Evolutionary conservation across 2,113 vertebrate species (phyloP).

Genomic region (Zosterops japonicus): DNA sequence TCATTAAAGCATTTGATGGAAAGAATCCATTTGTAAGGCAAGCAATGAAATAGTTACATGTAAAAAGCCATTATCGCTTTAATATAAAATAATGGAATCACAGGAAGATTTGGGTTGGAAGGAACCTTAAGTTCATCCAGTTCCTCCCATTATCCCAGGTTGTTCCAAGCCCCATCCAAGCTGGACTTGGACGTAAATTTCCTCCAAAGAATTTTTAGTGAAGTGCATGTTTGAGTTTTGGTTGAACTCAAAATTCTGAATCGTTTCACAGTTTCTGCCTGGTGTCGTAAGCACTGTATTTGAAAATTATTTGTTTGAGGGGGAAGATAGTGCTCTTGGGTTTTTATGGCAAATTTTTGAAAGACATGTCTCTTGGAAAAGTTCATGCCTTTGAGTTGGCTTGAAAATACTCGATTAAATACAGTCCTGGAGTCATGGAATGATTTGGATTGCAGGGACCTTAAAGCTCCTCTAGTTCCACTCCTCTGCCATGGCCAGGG

Average conservation of each 20-base stretch:
- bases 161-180: fast-evolving
- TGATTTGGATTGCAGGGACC: background rate
- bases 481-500: background rate
- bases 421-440: background rate
- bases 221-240: background rate
- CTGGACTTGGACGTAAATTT: background rate
- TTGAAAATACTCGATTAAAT: background rate
- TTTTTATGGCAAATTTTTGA: background rate
- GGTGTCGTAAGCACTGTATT: background rate
- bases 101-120: background rate
- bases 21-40: background rate
- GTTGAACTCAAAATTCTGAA: background rate
- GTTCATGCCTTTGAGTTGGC: background rate
- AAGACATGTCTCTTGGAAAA: background rate
- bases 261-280: background rate
- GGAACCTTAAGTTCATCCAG: background rate
- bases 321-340: background rate
- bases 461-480: background rate
- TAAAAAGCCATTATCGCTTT: background rate
- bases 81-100: background rate
- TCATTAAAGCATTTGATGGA: background rate
- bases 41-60: background rate
- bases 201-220: background rate
- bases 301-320: background rate
- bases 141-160: background rate